Conservation (phyloP, 2,113 vertebrate genomes). For the Rutilus rutilus region DNA sequence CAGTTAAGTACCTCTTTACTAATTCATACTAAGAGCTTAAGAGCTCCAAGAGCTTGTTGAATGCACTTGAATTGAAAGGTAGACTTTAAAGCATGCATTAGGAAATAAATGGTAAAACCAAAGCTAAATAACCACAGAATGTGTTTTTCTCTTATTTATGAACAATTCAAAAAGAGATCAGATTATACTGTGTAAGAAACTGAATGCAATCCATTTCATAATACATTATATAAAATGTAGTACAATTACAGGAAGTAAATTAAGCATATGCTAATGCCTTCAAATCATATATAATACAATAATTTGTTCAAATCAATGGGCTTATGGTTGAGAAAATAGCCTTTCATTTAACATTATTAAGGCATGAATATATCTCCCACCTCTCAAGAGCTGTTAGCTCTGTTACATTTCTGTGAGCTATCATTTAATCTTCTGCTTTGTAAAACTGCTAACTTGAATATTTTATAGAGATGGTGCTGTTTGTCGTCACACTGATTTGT, state of each 20-base stretch:
- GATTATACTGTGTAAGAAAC: not conserved
- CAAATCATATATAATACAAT: not conserved
- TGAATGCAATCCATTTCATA: not conserved
- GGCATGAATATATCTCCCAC: not conserved
- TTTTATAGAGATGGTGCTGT: not conserved
- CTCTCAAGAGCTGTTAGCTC: not conserved
- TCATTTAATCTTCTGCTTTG: not conserved
- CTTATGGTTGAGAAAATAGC: not conserved
- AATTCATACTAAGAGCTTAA: slow-evolving; percentile 26
- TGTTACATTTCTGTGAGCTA: not conserved
- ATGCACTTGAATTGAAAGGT: not conserved
- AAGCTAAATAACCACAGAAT: not conserved
- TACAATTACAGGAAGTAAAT: not conserved
- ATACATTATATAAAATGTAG: not conserved
- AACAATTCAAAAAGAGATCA: not conserved
- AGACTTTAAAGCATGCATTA: not conserved
- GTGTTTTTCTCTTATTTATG: not conserved
- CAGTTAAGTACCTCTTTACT: not conserved
- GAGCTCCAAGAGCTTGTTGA: not conserved
- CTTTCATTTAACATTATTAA: not conserved
- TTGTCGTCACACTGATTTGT: slow-evolving; percentile 1
- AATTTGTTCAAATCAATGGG: not conserved
- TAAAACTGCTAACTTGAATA: slow-evolving; percentile 11
- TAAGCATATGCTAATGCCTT: not conserved
- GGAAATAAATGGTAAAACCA: not conserved